phyloP scores from a whole-genome alignment of 1,140 invertebrate genomes.

The Anthonomus grandis region DNA sequence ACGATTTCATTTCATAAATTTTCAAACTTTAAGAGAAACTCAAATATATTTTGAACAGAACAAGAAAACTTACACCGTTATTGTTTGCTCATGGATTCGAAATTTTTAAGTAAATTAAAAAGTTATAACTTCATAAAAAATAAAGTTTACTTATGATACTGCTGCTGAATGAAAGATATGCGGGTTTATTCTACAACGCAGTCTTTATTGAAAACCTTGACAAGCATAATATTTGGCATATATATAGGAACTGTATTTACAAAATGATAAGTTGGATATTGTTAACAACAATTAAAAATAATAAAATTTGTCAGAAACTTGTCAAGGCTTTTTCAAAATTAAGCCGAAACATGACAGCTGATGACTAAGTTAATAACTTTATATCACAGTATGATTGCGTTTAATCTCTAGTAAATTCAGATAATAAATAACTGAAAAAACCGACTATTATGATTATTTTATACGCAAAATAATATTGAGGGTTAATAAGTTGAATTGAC shows the following conservation, averaged over 20 bases:
- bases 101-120: no score
- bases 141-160: conserved; percentile 15
- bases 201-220: conserved; percentile 10
- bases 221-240: conserved; percentile 8
- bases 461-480: conserved; percentile 7
- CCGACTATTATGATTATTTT: conserved; percentile 9
- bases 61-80: no score
- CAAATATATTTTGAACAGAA: no score
- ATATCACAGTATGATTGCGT: conserved; percentile 52
- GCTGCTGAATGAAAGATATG: conserved; percentile 11
- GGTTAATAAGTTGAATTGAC: conserved; percentile 23
- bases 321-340: conserved; percentile 12
- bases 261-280: no score
- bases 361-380: conserved; percentile 48
- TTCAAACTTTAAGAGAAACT: no score
- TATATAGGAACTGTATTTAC: no score
- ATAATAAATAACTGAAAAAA: conserved; percentile 42
- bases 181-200: conserved; percentile 5
- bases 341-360: conserved; percentile 20
- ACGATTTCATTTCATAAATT: no score
- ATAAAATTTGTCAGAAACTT: no score
- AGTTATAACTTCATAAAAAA: no score
- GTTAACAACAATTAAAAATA: no score
- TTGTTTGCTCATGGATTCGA: no score
- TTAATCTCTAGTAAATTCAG: conserved; percentile 46